Conservation (phyloP, 1,140 invertebrate genomes). For the Stegodyphus mimosarum region DNA sequence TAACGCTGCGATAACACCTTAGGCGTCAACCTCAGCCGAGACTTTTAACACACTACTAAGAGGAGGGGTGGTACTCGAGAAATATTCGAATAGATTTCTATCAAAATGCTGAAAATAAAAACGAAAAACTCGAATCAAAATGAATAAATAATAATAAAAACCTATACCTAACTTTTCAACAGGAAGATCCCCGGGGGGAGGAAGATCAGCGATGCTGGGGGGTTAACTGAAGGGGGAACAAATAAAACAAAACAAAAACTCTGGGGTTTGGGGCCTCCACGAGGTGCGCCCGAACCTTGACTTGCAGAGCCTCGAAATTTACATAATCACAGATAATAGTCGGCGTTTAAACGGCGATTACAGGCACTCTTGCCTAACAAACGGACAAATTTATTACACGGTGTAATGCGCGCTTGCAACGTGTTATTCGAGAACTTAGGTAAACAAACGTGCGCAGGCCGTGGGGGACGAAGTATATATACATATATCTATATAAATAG, state of each 20-base stretch:
- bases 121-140: not conserved
- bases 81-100: not conserved
- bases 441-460: conserved; percentile 23
- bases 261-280: not conserved
- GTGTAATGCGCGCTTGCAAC: conserved; percentile 27
- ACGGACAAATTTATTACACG: conserved; percentile 46
- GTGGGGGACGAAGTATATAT: not conserved
- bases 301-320: conserved; percentile 16
- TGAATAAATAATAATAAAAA: not conserved
- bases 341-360: conserved; percentile 40
- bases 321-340: conserved; percentile 45
- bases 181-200: too few relatives aligned
- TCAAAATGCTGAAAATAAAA: not conserved
- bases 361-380: conserved; percentile 25
- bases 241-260: not conserved
- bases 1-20: conserved; percentile 6
- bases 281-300: not conserved
- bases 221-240: not conserved
- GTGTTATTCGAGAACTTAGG: conserved; percentile 34
- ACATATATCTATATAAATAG: not conserved
- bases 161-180: too few relatives aligned
- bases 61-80: conserved; percentile 16
- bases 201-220: not conserved
- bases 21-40: conserved; percentile 19
- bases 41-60: conserved; percentile 4